Evolutionary conservation across 2,797 vertebrate genomes (phyloP), one percentile per base, ranked within the genome.

Genomic region (Megaceryle alcyon): DNA sequence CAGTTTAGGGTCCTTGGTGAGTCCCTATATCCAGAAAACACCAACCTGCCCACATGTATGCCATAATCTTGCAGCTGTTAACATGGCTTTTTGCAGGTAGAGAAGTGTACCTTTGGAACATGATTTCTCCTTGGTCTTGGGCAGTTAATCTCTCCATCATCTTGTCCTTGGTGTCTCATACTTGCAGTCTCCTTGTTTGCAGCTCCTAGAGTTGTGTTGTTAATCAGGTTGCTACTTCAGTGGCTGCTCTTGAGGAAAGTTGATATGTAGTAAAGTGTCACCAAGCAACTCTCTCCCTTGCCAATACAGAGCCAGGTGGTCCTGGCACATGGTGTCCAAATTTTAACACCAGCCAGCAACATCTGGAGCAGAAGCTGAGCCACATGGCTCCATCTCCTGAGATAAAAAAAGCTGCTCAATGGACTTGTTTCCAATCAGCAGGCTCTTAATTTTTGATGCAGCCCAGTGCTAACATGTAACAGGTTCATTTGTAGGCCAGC

Each of bases 191-290:
- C 35, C 43, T 83, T 53, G 13, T 77, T 93, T 6, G 2, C 66
- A 57, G 3, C 33, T 88, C 54, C 35, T 88, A 37, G 60, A 33
- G 33, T 66, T 56, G 33, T 53, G 33, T 44, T 73, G 12, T 72
- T 60, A 11, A 63, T 51, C 60, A 61, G 46, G 56, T 75, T 83
- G 59, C 51, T 86, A 39, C 37, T 86, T 90, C 59, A 44, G 49
- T 64, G 29, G 59, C 53, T 88, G 28, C 63, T 86, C 46, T 53
- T 68, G n/a, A 49, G 21, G 79, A 90, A 75, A 86, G 63, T 48
- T 72, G 60, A 12, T 68, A 79, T 49, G 57, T 86, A 94, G 83
- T 88, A 88, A 84, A 51, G 48, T 86, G 33, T 90, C 76, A 76
- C 33, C 75, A 89, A 81, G 83, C 29, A 90, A 46, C 31, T 88